Conservation (phyloP, 2,797 vertebrate species). For the Apogon hyalosoma region DNA sequence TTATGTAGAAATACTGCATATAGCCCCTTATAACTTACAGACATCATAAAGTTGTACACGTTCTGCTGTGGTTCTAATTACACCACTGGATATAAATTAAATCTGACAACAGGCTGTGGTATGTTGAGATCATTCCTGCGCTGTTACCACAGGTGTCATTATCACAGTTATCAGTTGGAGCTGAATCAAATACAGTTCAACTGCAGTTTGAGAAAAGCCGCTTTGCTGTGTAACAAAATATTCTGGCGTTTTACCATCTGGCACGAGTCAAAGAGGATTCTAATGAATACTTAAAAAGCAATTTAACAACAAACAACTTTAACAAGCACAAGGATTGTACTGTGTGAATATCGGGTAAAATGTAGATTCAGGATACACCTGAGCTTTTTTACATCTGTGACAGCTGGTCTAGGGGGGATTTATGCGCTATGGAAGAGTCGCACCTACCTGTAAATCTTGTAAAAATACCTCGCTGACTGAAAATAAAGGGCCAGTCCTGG, state of each 20-base stretch:
- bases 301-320: not conserved
- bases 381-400: not conserved
- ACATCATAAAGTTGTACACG: not conserved
- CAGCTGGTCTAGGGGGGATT: constrained; percentile 4
- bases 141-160: constrained; percentile 21
- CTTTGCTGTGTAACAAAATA: not conserved
- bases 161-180: not conserved
- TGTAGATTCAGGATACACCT: not conserved
- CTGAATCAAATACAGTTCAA: not conserved
- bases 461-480: constrained; percentile 48
- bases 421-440: not conserved
- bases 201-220: not conserved
- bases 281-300: not conserved
- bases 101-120: constrained; percentile 24
- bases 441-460: constrained; percentile 43
- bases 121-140: constrained; percentile 35
- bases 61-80: not conserved
- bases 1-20: too few species aligned
- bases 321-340: not conserved
- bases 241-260: not conserved
- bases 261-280: not conserved
- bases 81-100: not conserved
- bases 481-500: constrained; percentile 2
- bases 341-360: not conserved
- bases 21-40: too few species aligned